Percentiles rank a stretch among this genome's conserved stretches.
phyloP scores from a whole-genome alignment of 2,888 invertebrate species.

The Autographa pulchrina region DNA sequence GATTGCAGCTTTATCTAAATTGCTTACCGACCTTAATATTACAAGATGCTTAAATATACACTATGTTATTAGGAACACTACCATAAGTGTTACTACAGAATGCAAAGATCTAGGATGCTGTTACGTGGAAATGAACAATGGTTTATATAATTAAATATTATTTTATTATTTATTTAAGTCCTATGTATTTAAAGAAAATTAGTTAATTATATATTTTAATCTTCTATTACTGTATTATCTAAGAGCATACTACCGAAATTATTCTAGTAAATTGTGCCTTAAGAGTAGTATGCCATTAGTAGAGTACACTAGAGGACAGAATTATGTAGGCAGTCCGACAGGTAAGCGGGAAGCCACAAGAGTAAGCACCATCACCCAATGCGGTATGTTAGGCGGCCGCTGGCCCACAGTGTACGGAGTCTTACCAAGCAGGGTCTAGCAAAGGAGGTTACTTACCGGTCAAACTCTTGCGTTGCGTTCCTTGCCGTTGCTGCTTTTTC shows the following conservation, averaged over 20 bases:
- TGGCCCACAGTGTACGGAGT: slow-evolving; percentile 78
- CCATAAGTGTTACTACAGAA: slow-evolving; percentile 52
- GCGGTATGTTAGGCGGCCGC: slow-evolving; percentile 51
- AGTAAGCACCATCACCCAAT: slow-evolving; percentile 64
- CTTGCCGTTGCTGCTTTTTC: slow-evolving; percentile 98
- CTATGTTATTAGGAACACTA: slow-evolving; percentile 51
- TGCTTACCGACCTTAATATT: slow-evolving; percentile 26
- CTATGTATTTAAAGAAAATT: slow-evolving; percentile 46
- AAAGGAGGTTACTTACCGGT: slow-evolving; percentile 93
- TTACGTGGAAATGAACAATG: slow-evolving; percentile 53
- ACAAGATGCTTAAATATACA: slow-evolving; percentile 55
- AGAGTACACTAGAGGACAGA: slow-evolving; percentile 78
- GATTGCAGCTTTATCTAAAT: slow-evolving; percentile 7
- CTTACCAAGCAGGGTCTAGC: slow-evolving; percentile 78
- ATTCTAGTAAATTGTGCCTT: slow-evolving; percentile 43
- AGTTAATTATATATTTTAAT: slow-evolving; percentile 46
- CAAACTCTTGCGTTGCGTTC: slow-evolving; percentile 92
- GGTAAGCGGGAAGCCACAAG: slow-evolving; percentile 68
- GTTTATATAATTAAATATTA: slow-evolving; percentile 38
- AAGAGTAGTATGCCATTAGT: slow-evolving; percentile 58
- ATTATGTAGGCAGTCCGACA: slow-evolving; percentile 61
- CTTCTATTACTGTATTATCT: slow-evolving; percentile 51
- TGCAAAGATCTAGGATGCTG: slow-evolving; percentile 50
- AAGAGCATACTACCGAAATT: slow-evolving; percentile 49
- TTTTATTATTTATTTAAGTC: slow-evolving; percentile 43